These are phyloP conservation scores for Aptenodytes patagonicus DNA, from an alignment of 2,113 vertebrate genomes.

Conservation along the genomic window DNA sequence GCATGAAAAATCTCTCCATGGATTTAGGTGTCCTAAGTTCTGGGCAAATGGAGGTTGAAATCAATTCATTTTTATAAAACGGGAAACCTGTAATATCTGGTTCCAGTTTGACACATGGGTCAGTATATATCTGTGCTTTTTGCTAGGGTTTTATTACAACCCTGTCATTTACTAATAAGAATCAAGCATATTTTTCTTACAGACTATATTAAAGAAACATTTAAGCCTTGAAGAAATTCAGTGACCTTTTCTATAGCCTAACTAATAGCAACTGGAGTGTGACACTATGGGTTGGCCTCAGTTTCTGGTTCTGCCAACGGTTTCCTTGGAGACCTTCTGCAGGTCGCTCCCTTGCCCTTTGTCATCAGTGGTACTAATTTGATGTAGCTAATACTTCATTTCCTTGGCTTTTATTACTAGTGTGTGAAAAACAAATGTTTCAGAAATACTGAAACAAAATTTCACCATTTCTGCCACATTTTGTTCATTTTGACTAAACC, in stretches of 20 bases:
- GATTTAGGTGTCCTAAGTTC: background rate
- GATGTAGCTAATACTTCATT: background rate
- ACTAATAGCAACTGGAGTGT: background rate
- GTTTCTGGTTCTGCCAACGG: background rate
- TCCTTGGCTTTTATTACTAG: background rate
- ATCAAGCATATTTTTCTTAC: background rate
- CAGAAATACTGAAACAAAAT: background rate
- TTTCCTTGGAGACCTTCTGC: conserved; percentile 22
- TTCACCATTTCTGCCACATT: background rate
- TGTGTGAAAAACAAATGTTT: background rate
- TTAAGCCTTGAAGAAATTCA: background rate
- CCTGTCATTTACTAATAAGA: background rate
- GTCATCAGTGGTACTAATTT: background rate
- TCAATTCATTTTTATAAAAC: background rate
- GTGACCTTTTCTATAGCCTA: background rate
- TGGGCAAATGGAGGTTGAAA: background rate
- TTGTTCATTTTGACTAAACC: background rate
- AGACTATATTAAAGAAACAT: background rate
- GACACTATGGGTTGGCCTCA: background rate
- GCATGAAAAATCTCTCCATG: background rate
- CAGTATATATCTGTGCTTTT: background rate
- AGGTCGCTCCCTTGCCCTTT: background rate
- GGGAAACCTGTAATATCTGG: background rate
- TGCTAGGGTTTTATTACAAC: background rate
- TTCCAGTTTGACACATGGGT: background rate